Percentiles rank a stretch among this genome's conserved stretches.
Evolutionary conservation across 1,140 invertebrate genomes (phyloP).

Genomic region (Saccostrea cuccullata): DNA sequence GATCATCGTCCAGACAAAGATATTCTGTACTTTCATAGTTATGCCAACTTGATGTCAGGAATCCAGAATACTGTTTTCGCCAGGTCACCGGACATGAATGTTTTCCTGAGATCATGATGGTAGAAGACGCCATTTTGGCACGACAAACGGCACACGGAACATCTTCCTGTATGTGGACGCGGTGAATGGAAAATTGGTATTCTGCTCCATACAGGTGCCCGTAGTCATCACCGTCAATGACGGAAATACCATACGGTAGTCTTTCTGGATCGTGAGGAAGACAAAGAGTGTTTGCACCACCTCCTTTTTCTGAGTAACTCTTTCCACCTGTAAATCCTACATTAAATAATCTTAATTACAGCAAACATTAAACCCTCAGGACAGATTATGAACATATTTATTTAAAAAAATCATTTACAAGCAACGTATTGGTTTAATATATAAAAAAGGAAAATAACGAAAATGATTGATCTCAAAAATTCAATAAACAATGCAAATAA

Average conservation of each 20-base stretch:
- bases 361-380: too few relatives aligned
- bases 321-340: constrained; percentile 23
- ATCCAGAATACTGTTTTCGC: constrained; percentile 41
- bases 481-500: too few relatives aligned
- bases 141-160: constrained; percentile 47
- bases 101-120: constrained; percentile 52
- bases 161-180: neutral
- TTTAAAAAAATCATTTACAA: too few relatives aligned
- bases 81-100: constrained; percentile 37
- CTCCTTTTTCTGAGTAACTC: neutral
- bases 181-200: neutral
- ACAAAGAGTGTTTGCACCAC: constrained; percentile 37
- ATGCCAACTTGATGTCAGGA: constrained; percentile 7
- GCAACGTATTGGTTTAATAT: too few relatives aligned
- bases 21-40: neutral
- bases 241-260: neutral
- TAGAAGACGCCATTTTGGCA: neutral
- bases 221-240: neutral
- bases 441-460: too few relatives aligned
- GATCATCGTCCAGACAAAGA: constrained; percentile 38
- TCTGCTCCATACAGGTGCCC: constrained; percentile 44
- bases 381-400: too few relatives aligned
- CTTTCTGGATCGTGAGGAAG: constrained; percentile 42
- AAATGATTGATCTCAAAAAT: too few relatives aligned
- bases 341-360: too few relatives aligned